Percentiles rank a stretch among this genome's conserved stretches.
phyloP scores from a whole-genome alignment of 1,140 invertebrate species.

The Alviniconcha marisindica region DNA sequence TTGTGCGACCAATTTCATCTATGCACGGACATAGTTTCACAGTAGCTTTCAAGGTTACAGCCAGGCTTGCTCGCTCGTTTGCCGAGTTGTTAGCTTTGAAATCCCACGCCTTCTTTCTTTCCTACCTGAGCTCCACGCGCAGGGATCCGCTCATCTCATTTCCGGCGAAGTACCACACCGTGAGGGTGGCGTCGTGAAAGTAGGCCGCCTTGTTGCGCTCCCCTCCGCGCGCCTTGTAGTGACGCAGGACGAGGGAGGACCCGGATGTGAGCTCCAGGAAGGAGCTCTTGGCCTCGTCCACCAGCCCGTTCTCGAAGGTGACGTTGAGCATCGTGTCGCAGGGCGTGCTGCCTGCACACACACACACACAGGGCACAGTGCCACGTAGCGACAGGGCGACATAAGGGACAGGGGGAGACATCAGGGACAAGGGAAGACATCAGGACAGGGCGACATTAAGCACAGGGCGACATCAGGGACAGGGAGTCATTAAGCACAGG shows the following conservation, averaged over 20 bases:
- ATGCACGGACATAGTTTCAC: no score
- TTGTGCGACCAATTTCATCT: no score
- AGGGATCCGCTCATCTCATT: conserved; percentile 52
- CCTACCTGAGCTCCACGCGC: conserved; percentile 39
- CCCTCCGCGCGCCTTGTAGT: neutral
- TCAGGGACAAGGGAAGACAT: neutral
- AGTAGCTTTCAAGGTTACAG: no score
- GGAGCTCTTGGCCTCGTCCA: conserved; percentile 50
- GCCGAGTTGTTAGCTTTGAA: no score
- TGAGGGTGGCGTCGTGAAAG: conserved; percentile 44
- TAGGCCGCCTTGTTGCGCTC: conserved; percentile 46
- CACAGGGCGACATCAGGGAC: neutral
- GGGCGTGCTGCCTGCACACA: conserved; percentile 49
- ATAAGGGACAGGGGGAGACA: neutral
- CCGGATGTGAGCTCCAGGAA: conserved; percentile 45
- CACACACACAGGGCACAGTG: neutral
- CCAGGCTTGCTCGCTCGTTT: no score
- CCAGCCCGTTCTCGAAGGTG: conserved; percentile 51
- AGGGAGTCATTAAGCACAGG: neutral
- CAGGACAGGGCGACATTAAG: neutral
- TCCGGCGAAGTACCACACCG: conserved; percentile 55
- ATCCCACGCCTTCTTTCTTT: no score
- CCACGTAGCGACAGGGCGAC: neutral
- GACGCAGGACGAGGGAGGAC: conserved; percentile 15
- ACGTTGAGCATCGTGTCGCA: conserved; percentile 59